Percentiles rank a stretch among this genome's conserved stretches.
Conservation (phyloP, 1,140 invertebrate species). For the Leptinotarsa lineolata region DNA sequence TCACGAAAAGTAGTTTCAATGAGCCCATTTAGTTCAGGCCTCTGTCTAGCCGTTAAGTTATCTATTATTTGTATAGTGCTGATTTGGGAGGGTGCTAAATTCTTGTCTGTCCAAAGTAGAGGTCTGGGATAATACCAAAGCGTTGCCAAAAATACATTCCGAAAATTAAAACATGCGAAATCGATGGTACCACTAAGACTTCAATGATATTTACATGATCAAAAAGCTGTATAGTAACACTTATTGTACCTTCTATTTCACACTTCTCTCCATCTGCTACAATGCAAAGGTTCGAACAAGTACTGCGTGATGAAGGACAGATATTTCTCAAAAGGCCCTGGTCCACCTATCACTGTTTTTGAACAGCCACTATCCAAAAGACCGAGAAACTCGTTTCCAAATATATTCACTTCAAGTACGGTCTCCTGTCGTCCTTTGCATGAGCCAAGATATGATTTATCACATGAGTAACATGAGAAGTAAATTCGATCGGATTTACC, state of each 20-base stretch:
- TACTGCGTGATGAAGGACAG: neutral
- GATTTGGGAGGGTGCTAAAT: neutral
- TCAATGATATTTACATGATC: neutral
- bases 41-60: too few relatives aligned
- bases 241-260: conserved; percentile 34
- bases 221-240: conserved; percentile 34
- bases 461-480: too few relatives aligned
- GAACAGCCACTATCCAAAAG: conserved; percentile 3
- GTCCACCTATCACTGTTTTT: neutral
- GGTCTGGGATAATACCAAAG: too few relatives aligned
- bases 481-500: too few relatives aligned
- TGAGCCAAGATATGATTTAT: neutral
- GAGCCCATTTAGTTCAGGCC: neutral
- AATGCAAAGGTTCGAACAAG: neutral
- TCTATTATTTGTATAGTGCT: neutral
- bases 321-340: neutral
- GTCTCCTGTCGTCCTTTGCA: conserved; percentile 1
- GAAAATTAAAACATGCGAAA: too few relatives aligned
- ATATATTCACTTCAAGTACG: neutral
- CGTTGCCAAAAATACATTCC: too few relatives aligned
- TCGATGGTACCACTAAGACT: too few relatives aligned
- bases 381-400: neutral
- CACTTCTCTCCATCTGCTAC: neutral
- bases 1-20: neutral
- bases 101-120: too few relatives aligned